Evolutionary conservation across 2,797 vertebrate genomes (phyloP), one percentile per base, ranked within the genome.

Genomic region (Catamblyrhynchus diadema): DNA sequence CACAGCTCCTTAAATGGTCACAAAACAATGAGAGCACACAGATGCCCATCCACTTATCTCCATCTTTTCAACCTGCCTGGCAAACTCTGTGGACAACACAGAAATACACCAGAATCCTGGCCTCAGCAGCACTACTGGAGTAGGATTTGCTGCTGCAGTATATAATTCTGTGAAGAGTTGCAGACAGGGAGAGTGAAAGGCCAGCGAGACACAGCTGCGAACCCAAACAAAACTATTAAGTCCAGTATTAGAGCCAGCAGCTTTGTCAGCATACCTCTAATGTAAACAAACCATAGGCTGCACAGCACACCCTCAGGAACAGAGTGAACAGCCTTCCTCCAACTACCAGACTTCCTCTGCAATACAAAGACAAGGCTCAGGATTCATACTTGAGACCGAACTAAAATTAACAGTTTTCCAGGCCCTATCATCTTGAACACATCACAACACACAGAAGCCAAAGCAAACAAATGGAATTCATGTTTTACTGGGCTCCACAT

Each of bases 371-470:
- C 74, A 86, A 96, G 96, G 94, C 95, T 97, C 80, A 90, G 42
- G 42, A 96, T 95, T 98, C 91, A 93, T 90, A 56, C 80, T 70
- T 30, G 82, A 96, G 95, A 96, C 90, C 71, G 84, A 91, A 67
- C 94, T 95, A 96, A 96, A 98, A 97, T 96, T 95, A 95, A 97
- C 95, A 94, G 74, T 95, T 98, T 98, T 95, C 93, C 94, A 97
- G 83, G 94, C 78, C 42, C 61, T 96, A 92, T 98, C 97, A 97
- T 97, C 97, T 92, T 98, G 98, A 98, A 98, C 94, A 96, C 97
- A 98, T 98, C 97, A 97, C 89, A 97, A 98, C 96, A 97, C 61
- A 98, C 98, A 98, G 98, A 98, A 98, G 98, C 98, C 97, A 98
- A 98, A 94, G 94, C 97, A 98, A 98, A 98, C 97, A 98, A 98